Evolutionary conservation across 2,113 vertebrate genomes (phyloP).

Genomic region (Mormyrus iriodes): DNA sequence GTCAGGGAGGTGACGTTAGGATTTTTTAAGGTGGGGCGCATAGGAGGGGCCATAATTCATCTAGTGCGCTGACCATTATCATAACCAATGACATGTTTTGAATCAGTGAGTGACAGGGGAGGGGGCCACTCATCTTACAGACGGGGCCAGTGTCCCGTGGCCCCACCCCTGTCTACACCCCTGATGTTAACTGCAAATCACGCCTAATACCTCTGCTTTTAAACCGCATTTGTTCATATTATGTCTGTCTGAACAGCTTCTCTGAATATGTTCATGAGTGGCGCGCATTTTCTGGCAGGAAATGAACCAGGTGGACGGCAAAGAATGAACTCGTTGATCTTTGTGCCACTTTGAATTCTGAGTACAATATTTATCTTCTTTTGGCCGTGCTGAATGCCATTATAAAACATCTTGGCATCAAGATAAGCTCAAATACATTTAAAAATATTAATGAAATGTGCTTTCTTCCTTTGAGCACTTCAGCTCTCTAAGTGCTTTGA

Average conservation of each 20-base stretch:
- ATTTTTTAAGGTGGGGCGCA: not conserved
- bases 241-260: not conserved
- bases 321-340: not conserved
- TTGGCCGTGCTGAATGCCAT: not conserved
- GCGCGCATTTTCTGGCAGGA: not conserved
- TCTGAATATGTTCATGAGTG: not conserved
- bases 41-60: not conserved
- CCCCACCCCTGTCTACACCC: not conserved
- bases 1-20: not conserved
- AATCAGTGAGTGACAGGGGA: not conserved
- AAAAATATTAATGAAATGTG: constrained; percentile 14
- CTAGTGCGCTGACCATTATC: not conserved
- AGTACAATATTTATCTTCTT: not conserved
- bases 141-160: not conserved
- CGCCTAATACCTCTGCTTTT: not conserved
- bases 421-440: not conserved
- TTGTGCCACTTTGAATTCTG: not conserved
- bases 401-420: not conserved
- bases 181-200: not conserved
- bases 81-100: not conserved
- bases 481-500: constrained; percentile 9
- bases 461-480: constrained; percentile 13
- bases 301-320: not conserved
- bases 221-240: not conserved
- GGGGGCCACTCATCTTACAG: not conserved